Evolutionary conservation across 1,140 invertebrate genomes (phyloP).

Genomic region (Orchestia grillus): DNA sequence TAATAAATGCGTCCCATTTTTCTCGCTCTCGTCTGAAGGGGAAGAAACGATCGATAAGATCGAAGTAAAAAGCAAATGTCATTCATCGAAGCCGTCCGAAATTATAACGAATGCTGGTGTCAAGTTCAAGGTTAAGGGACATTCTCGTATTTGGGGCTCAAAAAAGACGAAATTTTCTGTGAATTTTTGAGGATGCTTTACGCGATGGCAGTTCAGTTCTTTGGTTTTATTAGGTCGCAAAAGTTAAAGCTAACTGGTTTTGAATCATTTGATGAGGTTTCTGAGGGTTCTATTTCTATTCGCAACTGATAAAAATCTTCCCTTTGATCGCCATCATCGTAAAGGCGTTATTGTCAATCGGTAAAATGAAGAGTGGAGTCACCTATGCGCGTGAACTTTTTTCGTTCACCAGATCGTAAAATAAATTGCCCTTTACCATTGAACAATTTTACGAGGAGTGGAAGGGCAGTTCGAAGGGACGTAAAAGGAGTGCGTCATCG

Average conservation of each 20-base stretch:
- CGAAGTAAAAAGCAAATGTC: neutral
- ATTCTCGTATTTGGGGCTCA: neutral
- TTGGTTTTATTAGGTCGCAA: neutral
- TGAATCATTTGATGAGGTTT: too few relatives aligned
- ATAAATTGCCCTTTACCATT: neutral
- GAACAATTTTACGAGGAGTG: neutral
- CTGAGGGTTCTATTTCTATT: too few relatives aligned
- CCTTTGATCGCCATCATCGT: too few relatives aligned
- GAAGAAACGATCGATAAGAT: neutral
- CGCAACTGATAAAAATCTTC: too few relatives aligned
- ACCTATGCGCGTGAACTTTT: neutral
- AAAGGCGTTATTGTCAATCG: neutral
- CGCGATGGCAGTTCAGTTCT: neutral
- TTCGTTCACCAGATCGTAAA: neutral
- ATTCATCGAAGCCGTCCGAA: neutral
- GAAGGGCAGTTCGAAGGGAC: neutral
- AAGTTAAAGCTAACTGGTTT: neutral
- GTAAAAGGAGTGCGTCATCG: neutral
- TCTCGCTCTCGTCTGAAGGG: neutral
- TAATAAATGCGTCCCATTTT: constrained; percentile 13
- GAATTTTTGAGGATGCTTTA: neutral
- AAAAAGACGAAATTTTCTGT: neutral
- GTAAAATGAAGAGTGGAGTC: neutral
- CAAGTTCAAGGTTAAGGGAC: neutral
- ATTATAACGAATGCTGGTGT: neutral